phyloP scores from a whole-genome alignment of 2,797 vertebrate genomes.

The Rhinoraja longicauda region DNA sequence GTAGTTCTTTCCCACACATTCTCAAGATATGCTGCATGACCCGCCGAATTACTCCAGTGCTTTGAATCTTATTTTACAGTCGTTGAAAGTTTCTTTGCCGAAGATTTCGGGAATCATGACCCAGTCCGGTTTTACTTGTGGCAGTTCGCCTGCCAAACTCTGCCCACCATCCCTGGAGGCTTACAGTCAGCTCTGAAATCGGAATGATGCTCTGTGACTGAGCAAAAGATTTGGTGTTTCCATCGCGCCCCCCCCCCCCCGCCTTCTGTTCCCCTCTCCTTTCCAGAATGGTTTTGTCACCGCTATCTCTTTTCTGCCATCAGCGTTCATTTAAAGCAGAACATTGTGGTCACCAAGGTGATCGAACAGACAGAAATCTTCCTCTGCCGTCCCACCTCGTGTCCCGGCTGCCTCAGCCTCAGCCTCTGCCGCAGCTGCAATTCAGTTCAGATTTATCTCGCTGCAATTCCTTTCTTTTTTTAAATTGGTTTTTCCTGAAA shows the following conservation, averaged over 20 bases:
- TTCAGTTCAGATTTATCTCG: not conserved
- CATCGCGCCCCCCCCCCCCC: not conserved
- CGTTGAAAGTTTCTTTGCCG: too few relatives aligned
- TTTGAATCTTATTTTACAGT: too few relatives aligned
- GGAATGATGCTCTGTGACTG: not conserved
- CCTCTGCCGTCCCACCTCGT: not conserved
- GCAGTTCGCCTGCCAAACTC: not conserved
- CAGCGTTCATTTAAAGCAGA: not conserved
- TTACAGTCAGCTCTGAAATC: not conserved
- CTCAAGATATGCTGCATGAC: too few relatives aligned
- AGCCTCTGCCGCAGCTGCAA: not conserved
- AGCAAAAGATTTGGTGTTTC: not conserved
- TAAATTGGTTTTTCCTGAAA: not conserved
- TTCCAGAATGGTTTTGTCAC: not conserved
- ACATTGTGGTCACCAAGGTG: not conserved
- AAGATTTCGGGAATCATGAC: not conserved
- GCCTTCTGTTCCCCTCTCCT: not conserved
- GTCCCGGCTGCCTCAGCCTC: not conserved
- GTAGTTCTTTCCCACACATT: too few relatives aligned
- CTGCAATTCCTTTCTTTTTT: not conserved
- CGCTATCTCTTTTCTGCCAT: not conserved
- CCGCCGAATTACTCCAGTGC: too few relatives aligned
- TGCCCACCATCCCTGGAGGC: not conserved
- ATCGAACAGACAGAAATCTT: not conserved
- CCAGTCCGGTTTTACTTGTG: not conserved